Evolutionary conservation across 37 sponge, comb jelly and placozoan species (phyloP), one percentile per base, ranked within the genome.

Genomic region (Cladorhizidae sp.): DNA sequence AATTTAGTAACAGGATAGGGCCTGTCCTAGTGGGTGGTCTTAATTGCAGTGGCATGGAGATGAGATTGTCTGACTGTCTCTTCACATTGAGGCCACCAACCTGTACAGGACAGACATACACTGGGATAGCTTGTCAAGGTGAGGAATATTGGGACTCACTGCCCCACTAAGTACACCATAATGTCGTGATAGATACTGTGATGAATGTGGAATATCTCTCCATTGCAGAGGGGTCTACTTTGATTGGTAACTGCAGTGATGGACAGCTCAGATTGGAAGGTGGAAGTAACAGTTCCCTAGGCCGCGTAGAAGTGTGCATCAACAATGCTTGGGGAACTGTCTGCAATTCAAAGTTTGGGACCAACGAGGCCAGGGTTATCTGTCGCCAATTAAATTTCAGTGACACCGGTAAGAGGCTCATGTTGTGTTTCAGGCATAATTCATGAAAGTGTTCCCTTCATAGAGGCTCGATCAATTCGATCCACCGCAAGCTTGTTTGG

Each of bases 261-360:
- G 84, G 84, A 33, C 42, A 61, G 18, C 26, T 74, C 12, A 59
- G 84, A 63, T 75, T 83, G 28, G 69, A 59, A 15, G 51, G 40
- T 64, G 84, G 84, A 64, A 33, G 54, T 23, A 52, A 50, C 26
- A 1, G 6, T n/a, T 52, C 35, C 29, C 52, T 42, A 42, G 84
- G 84, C 1, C 22, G 67, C 20, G 84, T 83, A 15, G 76, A 83
- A 31, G 39, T 83, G 23, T 83, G 84, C 38, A 40, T 75, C 21
- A 59, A 83, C 57, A 67, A 51, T 65, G 76, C 63, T 1, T 83
- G 84, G 84, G 84, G 84, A 2, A 64, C 84, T 45, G 76, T 83
- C 0, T 74, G 75, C 64, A 63, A 75, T 42, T 36, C 37, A 6
- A 21, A 52, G 29, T 83, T 63, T 29, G 68, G 68, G 11, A 63